Conservation (phyloP, 64 coral and sea anemone genomes). For the Stichodactyla helianthus region DNA sequence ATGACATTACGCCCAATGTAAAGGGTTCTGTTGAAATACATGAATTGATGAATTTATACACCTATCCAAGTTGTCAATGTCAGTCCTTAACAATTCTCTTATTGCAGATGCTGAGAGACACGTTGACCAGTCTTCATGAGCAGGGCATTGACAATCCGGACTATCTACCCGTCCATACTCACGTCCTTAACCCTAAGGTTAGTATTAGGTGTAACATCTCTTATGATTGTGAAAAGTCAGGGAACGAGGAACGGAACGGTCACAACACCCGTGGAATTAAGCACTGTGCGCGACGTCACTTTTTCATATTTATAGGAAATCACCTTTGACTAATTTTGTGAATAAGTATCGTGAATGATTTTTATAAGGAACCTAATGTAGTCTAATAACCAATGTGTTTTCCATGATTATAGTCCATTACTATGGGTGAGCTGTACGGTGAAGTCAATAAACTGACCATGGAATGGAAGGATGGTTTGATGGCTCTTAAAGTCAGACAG, state of each 20-base stretch:
- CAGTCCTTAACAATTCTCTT: not conserved
- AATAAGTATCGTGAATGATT: too few relatives aligned
- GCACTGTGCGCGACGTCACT: too few relatives aligned
- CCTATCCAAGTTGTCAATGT: not conserved
- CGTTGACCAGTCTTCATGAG: slow-evolving; percentile 62
- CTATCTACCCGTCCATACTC: slow-evolving; percentile 81
- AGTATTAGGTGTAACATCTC: not conserved
- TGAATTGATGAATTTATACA: too few relatives aligned
- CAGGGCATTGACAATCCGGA: slow-evolving; percentile 76
- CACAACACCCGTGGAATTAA: too few relatives aligned
- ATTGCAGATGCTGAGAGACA: slow-evolving; percentile 61
- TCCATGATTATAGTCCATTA: slow-evolving; percentile 55
- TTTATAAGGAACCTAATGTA: too few relatives aligned
- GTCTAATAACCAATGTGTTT: not conserved
- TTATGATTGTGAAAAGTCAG: not conserved
- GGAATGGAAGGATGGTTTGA: slow-evolving; percentile 94
- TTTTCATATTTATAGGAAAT: too few relatives aligned
- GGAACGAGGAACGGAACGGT: too few relatives aligned
- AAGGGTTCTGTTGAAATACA: too few relatives aligned
- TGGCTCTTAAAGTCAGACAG: slow-evolving; percentile 92
- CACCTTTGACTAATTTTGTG: too few relatives aligned
- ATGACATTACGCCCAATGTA: not conserved
- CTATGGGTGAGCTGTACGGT: slow-evolving; percentile 96
- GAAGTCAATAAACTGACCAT: slow-evolving; percentile 96
- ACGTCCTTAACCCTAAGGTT: slow-evolving; percentile 94